phyloP scores from a whole-genome alignment of 2,113 vertebrate genomes.

The Tenebrosternarchus preto region DNA sequence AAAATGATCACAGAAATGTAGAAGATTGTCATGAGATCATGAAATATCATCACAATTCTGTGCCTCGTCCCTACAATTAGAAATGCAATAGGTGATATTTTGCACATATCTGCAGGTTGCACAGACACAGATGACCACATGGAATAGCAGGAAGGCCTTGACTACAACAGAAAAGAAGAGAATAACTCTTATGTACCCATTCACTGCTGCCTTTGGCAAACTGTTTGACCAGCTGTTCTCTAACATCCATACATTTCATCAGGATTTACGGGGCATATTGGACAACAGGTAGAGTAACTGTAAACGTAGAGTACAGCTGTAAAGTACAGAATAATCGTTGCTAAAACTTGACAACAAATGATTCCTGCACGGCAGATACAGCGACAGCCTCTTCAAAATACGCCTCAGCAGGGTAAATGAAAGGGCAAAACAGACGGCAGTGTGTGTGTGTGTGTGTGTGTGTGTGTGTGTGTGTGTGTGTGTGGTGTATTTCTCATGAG shows the following conservation, averaged over 20 bases:
- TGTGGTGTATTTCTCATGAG: slow-evolving; percentile 17
- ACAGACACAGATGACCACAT: too few relatives aligned
- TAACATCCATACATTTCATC: background rate
- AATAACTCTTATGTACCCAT: too few relatives aligned
- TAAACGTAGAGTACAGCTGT: background rate
- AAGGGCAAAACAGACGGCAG: background rate
- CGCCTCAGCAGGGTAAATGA: background rate
- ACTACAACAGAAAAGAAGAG: too few relatives aligned
- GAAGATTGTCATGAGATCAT: background rate
- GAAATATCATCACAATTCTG: background rate
- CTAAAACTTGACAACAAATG: background rate
- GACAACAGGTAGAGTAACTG: background rate
- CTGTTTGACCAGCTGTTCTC: background rate
- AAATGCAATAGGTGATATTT: too few relatives aligned
- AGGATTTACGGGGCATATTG: background rate
- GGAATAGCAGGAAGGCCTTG: background rate
- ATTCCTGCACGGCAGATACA: background rate
- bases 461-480: background rate
- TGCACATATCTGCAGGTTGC: too few relatives aligned
- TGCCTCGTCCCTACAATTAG: too few relatives aligned
- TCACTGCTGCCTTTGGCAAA: background rate
- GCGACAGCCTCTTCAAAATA: background rate
- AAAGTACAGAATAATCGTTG: background rate
- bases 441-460: background rate
- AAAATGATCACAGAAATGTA: background rate